A percentile compares a stretch with the other conserved stretches of the same genome.
These are phyloP conservation scores for Neomicropteryx cornuta DNA, from an alignment of 1,140 invertebrate genomes.

Conservation along the genomic window DNA sequence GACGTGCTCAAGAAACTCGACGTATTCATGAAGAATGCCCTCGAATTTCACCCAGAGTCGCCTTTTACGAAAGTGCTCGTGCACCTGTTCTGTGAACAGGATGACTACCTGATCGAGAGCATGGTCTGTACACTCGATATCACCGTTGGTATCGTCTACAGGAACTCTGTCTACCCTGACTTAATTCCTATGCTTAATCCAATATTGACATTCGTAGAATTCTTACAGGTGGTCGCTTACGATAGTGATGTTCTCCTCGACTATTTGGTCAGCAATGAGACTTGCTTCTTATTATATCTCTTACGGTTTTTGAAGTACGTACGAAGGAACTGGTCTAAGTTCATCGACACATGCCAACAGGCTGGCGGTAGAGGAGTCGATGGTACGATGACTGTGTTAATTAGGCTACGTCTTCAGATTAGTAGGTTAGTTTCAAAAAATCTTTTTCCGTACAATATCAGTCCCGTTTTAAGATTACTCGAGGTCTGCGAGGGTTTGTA, in stretches of 20 bases:
- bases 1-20: slow-evolving; percentile 75
- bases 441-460: slow-evolving; percentile 84
- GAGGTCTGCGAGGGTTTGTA: slow-evolving; percentile 79
- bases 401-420: slow-evolving; percentile 67
- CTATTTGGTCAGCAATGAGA: slow-evolving; percentile 83
- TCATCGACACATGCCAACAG: slow-evolving; percentile 60
- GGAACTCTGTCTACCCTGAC: slow-evolving; percentile 65
- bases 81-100: slow-evolving; percentile 79
- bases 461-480: slow-evolving; percentile 70
- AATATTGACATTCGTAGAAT: slow-evolving; percentile 71
- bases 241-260: slow-evolving; percentile 76
- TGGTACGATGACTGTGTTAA: slow-evolving; percentile 73
- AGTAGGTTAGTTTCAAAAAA: slow-evolving; percentile 70
- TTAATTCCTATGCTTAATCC: slow-evolving; percentile 71
- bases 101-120: slow-evolving; percentile 83
- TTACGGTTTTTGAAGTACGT: slow-evolving; percentile 78
- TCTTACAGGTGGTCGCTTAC: slow-evolving; percentile 70
- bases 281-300: slow-evolving; percentile 80
- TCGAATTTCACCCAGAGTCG: slow-evolving; percentile 79
- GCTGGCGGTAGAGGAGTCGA: slow-evolving; percentile 52
- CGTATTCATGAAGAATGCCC: slow-evolving; percentile 64
- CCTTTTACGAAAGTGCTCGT: slow-evolving; percentile 80
- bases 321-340: slow-evolving; percentile 71
- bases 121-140: slow-evolving; percentile 87
- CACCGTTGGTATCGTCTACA: slow-evolving; percentile 69